A percentile compares a stretch with the other conserved stretches of the same genome.
These are phyloP conservation scores for Melospiza melodia DNA, from an alignment of 2,113 vertebrate genomes.

Conservation along the genomic window DNA sequence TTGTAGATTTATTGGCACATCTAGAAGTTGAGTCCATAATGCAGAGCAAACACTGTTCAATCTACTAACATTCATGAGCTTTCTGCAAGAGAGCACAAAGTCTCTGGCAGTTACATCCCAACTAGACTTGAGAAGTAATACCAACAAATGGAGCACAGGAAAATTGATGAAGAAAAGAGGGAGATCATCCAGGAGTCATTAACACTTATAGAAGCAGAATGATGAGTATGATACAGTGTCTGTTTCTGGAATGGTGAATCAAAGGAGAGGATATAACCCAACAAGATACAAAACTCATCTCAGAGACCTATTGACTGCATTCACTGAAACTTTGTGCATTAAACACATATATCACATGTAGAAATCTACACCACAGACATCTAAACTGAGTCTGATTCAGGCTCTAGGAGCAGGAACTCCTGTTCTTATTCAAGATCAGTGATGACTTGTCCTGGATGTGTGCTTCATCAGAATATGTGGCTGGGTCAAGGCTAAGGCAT, in stretches of 20 bases:
- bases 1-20: rapidly evolving
- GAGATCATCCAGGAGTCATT: neutral
- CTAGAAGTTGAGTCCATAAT: neutral
- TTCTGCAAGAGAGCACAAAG: neutral
- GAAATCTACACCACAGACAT: neutral
- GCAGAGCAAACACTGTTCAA: neutral
- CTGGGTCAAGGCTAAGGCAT: neutral
- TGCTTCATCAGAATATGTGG: neutral
- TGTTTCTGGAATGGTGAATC: neutral
- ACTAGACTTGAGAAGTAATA: neutral
- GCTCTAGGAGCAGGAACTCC: neutral
- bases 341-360: neutral
- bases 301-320: neutral
- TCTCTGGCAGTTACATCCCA: neutral
- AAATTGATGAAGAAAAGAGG: neutral
- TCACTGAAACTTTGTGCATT: neutral
- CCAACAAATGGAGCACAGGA: neutral
- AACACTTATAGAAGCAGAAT: neutral
- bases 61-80: neutral
- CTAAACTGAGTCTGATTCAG: neutral
- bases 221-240: neutral
- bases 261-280: neutral
- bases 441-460: neutral
- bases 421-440: neutral
- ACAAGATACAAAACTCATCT: neutral